Base-by-base conservation (phyloP, 2,113 vertebrate species). In the Hippotragus niger region DNA sequence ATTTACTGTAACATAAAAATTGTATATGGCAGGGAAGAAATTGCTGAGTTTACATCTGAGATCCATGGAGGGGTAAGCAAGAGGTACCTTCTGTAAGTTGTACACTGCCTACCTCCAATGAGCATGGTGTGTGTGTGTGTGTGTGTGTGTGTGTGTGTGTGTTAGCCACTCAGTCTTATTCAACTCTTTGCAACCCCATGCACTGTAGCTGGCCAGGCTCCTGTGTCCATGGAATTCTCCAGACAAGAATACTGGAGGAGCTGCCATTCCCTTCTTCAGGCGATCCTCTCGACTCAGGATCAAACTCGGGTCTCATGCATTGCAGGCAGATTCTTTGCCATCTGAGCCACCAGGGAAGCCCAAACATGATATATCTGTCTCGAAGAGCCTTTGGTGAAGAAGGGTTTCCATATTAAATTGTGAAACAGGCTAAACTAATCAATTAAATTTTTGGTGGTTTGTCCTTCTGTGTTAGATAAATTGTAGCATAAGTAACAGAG, bases 31-130 rank as follows among this genome's bases (percentile, higher is more conserved):
- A 84, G 40, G 80, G 29, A 74, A 76, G 10, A 80, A 86, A 86
- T 57, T 17, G 19, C 36, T 31, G 25, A 43, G 16, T 74, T 50
- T 31, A 27, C 58, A 60, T 55, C 8, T 19, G 81, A 96, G 36
- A 45, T 27, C 36, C 50, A 5, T 15, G 31, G 14, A 62, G 27
- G 43, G 12, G 16, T 60, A 36, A 74, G 23, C 50, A 52, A 47
- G 31, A 40, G 15, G 6, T 58, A 2, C 40, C 6, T 52, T n/a
- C 19, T 7, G 2, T 25, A 21, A 80, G 16, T 21, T 45, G 19
- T 1, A 0, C 16, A 1, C 25, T 13, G 0, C 55, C 21, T 4
- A 3, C 4, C 53, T 62, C 13, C 29, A 81, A 2, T 45, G 40
- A 14, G 50, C 1, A 0, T 3, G 27, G 13, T 23, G 14, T 7